phyloP scores from a whole-genome alignment of 2,888 invertebrate genomes.

The Geotrupes spiniger region DNA sequence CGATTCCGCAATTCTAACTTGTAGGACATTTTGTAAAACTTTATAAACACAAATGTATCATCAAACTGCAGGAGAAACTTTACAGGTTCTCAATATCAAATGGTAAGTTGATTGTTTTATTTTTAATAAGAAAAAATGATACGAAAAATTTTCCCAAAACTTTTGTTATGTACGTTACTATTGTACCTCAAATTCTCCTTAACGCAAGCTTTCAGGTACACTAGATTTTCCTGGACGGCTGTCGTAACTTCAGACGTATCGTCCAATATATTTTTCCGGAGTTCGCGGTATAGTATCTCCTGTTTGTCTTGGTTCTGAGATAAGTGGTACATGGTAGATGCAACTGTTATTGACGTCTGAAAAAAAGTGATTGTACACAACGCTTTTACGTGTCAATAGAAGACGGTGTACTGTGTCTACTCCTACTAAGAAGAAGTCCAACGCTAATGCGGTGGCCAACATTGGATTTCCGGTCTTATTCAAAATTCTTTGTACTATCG shows the following conservation, averaged over 20 bases:
- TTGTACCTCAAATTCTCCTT: conserved; percentile 77
- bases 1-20: too few relatives aligned
- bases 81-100: too few relatives aligned
- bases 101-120: too few relatives aligned
- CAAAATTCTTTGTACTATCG: conserved; percentile 58
- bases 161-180: too few relatives aligned
- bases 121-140: too few relatives aligned
- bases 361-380: conserved; percentile 16
- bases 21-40: too few relatives aligned
- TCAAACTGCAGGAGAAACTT: too few relatives aligned
- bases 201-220: conserved; percentile 72
- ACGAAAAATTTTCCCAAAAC: too few relatives aligned
- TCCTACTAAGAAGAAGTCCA: conserved; percentile 77
- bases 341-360: conserved; percentile 70
- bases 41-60: too few relatives aligned
- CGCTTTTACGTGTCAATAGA: conserved; percentile 4
- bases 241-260: conserved; percentile 57
- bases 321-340: conserved; percentile 72
- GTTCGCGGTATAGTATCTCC: conserved; percentile 61
- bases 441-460: conserved; percentile 67
- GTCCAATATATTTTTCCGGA: conserved; percentile 54
- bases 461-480: conserved; percentile 57
- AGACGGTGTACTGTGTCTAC: conserved; percentile 64
- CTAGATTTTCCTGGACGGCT: conserved; percentile 61
- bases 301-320: conserved; percentile 70